Evolutionary conservation across 2,113 vertebrate species (phyloP).

Genomic region (Pseudopodoces humilis): DNA sequence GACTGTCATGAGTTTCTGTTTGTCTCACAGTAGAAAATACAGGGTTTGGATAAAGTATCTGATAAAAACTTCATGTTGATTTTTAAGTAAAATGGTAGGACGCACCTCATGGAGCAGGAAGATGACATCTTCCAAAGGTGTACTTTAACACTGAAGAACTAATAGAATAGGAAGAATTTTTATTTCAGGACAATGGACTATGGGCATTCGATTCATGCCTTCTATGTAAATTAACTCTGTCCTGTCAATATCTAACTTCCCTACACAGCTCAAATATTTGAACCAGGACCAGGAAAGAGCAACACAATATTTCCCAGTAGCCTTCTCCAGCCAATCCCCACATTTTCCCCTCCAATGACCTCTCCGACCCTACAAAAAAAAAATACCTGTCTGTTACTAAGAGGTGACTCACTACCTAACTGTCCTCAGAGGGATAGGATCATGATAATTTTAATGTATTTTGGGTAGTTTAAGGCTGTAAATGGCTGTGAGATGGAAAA

Average conservation of each 20-base stretch:
- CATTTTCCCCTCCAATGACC: too few relatives aligned
- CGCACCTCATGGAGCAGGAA: not conserved
- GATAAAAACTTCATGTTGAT: not conserved
- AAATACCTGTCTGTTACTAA: not conserved
- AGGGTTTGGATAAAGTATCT: not conserved
- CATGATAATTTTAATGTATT: not conserved
- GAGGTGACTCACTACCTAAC: not conserved
- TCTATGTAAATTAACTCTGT: not conserved
- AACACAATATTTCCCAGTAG: not conserved
- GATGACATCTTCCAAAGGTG: not conserved
- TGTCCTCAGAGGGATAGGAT: not conserved
- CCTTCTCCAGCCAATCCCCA: not conserved
- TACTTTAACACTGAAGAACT: not conserved
- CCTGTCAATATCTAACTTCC: not conserved
- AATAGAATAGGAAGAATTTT: not conserved
- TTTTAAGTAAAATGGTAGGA: not conserved
- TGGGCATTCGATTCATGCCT: not conserved
- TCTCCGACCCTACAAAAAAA: not conserved
- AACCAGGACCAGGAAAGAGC: not conserved
- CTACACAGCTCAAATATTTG: not conserved
- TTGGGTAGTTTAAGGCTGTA: not conserved
- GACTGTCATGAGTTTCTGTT: not conserved
- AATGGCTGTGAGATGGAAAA: not conserved
- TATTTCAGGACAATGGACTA: not conserved
- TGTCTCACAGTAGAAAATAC: not conserved